Evolutionary conservation across 2,888 invertebrate genomes (phyloP).

Genomic region (Coecobrya sp.): DNA sequence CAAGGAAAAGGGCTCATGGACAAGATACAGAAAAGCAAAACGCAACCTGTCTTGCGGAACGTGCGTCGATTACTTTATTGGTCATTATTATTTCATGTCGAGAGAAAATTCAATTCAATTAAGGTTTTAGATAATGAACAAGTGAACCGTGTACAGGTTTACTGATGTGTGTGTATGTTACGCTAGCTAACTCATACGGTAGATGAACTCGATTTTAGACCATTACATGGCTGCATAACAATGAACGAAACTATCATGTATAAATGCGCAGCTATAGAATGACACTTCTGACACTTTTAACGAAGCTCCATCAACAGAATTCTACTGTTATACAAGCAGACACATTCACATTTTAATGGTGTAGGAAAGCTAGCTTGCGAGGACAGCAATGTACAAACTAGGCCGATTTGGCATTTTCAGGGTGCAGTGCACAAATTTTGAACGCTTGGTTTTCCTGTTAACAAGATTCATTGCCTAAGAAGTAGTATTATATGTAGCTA

Average conservation of each 20-base stretch:
- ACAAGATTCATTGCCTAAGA: neutral
- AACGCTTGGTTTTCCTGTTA: neutral
- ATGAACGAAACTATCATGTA: neutral
- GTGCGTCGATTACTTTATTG: constrained; percentile 81
- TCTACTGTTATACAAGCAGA: neutral
- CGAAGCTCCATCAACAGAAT: neutral
- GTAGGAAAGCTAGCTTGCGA: neutral
- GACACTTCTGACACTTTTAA: constrained; percentile 48
- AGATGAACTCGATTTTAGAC: neutral
- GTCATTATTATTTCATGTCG: constrained; percentile 77
- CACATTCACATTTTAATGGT: neutral
- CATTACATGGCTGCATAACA: neutral
- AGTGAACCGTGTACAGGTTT: constrained; percentile 74
- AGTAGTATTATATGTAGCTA: neutral
- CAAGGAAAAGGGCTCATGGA: neutral
- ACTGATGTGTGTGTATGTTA: neutral
- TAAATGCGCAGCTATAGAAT: neutral
- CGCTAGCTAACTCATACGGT: constrained; percentile 24
- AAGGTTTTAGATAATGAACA: constrained; percentile 83
- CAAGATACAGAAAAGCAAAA: neutral
- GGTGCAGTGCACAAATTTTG: constrained; percentile 46
- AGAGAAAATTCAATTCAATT: constrained; percentile 83
- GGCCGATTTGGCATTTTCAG: neutral
- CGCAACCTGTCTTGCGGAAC: constrained; percentile 58
- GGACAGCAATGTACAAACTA: neutral